Conservation (phyloP, 2,888 invertebrate species). For the Erpobdella octoculata region DNA sequence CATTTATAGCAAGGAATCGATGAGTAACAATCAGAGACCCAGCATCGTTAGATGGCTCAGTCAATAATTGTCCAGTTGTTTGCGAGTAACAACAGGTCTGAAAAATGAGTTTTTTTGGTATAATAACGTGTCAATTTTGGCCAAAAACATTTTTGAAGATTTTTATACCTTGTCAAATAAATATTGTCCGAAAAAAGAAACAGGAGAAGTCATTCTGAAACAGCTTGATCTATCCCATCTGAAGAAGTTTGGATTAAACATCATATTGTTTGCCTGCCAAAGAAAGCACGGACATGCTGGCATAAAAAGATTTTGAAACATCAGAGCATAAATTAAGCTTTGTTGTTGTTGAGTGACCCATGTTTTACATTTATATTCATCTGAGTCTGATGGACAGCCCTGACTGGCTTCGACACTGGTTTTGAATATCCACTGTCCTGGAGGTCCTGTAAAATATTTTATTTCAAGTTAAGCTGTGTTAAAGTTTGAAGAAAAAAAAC, state of each 20-base stretch:
- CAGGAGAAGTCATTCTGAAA: neutral
- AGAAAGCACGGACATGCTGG: neutral
- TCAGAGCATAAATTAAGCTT: too few relatives aligned
- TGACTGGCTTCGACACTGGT: neutral
- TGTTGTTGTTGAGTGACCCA: neutral
- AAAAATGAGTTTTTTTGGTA: neutral
- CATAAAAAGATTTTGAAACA: too few relatives aligned
- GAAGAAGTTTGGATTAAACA: neutral
- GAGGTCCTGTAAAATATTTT: neutral
- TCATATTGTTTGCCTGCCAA: neutral
- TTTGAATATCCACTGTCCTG: neutral
- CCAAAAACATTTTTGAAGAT: neutral
- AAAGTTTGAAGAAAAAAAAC: neutral
- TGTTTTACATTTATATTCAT: neutral
- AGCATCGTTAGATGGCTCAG: neutral
- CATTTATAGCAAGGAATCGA: neutral
- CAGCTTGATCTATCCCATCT: neutral
- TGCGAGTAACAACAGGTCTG: slow-evolving; percentile 28
- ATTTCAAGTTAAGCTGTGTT: neutral
- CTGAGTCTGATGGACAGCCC: neutral
- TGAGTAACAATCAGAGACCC: slow-evolving; percentile 27
- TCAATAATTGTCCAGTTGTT: slow-evolving; percentile 6
- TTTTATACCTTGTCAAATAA: neutral
- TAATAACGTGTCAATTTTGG: neutral
- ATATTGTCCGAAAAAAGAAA: neutral